Base-by-base conservation (phyloP, 2,797 vertebrate genomes). In the Manis pentadactyla region DNA sequence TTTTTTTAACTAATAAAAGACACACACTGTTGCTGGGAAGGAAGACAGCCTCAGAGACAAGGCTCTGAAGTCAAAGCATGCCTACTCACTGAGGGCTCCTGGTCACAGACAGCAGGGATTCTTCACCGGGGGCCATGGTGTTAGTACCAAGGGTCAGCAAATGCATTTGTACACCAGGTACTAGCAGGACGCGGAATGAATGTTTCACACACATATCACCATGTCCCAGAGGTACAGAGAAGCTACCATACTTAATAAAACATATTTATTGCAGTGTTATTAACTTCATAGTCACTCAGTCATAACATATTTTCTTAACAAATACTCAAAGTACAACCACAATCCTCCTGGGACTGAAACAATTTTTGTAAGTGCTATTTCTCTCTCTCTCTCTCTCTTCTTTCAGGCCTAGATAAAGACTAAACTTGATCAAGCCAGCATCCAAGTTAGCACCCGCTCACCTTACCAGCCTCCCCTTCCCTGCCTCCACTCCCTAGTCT, bases 281-380 rank as follows among this genome's bases (percentile, higher is more conserved):
- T 66, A 57, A 88, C 25, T 82, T 86, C 34, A 51, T 2, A 77
- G 87, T 59, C 49, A 63, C 51, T 87, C 23, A 18, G 34, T 46
- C 71, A 2, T 15, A 92, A 73, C 15, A 21, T 19, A 83, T 27
- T 92, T 92, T 90, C 61, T 88, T 84, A 93, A 69, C 84, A 88
- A 87, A 83, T 14, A 74, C 15, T 87, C 82, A 31, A 39, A 93
- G 23, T 18, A 82, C 27, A 96, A 86, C n/a, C 37, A 66, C 31
- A n/a, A 34, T 66, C 61, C 37, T 59, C 64, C 7, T 46, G 42
- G 64, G 19, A 78, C 61, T 29, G 51, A 73, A 94, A 73, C 31
- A 14, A 27, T 74, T 73, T 78, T 75, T 34, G 34, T 8, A 81
- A 87, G 6, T 51, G 25, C 31, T 37, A 8, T 74, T 42, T 73